phyloP scores from a whole-genome alignment of 1,140 invertebrate genomes.

The Drosophila elegans region DNA sequence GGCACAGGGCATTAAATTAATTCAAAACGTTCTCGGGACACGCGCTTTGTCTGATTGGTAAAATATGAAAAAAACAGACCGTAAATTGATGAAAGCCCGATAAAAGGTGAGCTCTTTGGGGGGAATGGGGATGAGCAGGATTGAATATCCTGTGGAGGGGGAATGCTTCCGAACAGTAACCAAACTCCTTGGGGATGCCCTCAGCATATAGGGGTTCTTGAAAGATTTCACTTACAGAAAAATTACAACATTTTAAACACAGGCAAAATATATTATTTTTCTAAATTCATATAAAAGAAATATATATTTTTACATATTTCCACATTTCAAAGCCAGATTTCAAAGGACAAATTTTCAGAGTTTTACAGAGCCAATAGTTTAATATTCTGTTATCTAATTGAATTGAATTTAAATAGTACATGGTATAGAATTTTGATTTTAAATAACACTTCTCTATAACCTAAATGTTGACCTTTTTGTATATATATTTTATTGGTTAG shows the following conservation, averaged over 20 bases:
- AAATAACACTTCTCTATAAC: too few species aligned
- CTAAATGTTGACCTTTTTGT: too few species aligned
- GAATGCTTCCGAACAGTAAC: slow-evolving; percentile 49
- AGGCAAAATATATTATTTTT: too few species aligned
- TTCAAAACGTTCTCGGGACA: slow-evolving; percentile 77
- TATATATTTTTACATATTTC: too few species aligned
- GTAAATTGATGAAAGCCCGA: slow-evolving; percentile 73
- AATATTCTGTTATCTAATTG: too few species aligned
- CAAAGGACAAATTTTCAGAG: too few species aligned
- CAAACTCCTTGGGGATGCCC: slow-evolving; percentile 66
- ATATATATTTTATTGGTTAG: too few species aligned
- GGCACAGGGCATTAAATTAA: slow-evolving; percentile 78
- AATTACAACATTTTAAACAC: not conserved
- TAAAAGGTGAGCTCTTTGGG: slow-evolving; percentile 61
- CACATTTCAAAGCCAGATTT: too few species aligned
- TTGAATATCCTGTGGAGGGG: slow-evolving; percentile 19
- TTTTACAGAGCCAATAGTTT: too few species aligned
- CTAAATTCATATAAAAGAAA: too few species aligned
- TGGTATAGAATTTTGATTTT: too few species aligned
- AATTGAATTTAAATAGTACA: too few species aligned
- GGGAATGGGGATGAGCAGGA: slow-evolving; percentile 3
- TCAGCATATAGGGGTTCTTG: slow-evolving; percentile 42
- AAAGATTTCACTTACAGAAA: slow-evolving; percentile 26
- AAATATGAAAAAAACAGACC: slow-evolving; percentile 57
- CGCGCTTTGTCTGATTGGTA: slow-evolving; percentile 76